A percentile compares a stretch with the other conserved stretches of the same genome.
Evolutionary conservation across 2,888 invertebrate species (phyloP).

Genomic region (Malthinus seriepunctatus): DNA sequence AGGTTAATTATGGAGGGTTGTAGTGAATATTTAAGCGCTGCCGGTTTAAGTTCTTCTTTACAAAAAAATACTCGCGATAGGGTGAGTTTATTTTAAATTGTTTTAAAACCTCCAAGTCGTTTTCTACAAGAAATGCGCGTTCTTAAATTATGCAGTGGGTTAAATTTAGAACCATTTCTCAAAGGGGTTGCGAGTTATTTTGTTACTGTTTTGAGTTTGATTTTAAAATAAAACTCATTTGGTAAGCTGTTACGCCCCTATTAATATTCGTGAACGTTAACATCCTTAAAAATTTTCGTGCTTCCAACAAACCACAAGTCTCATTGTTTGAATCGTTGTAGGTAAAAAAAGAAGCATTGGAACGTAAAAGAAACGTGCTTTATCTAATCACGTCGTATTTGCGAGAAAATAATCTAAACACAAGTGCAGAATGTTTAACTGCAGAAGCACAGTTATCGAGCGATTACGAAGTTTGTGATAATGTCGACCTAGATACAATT

Average conservation of each 20-base stretch:
- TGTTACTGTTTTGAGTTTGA: too few species aligned
- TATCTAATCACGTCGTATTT: conserved; percentile 72
- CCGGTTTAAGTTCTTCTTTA: conserved; percentile 10
- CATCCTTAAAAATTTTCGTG: not conserved
- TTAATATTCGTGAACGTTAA: too few species aligned
- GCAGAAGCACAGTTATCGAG: conserved; percentile 72
- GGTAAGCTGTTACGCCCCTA: too few species aligned
- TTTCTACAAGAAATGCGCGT: not conserved
- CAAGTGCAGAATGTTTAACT: conserved; percentile 67
- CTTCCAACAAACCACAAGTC: conserved; percentile 12
- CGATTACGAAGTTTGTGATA: conserved; percentile 82
- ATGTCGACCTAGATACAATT: conserved; percentile 86
- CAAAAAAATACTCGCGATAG: conserved; percentile 18
- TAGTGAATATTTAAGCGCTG: conserved; percentile 16
- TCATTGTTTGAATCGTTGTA: conserved; percentile 14
- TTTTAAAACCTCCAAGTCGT: not conserved
- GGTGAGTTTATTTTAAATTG: conserved; percentile 10
- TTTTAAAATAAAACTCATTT: too few species aligned
- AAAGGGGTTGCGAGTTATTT: too few species aligned
- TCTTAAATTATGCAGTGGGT: not conserved
- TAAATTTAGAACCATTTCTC: too few species aligned
- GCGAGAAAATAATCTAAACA: conserved; percentile 65
- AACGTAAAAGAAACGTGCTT: conserved; percentile 58
- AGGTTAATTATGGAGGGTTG: conserved; percentile 18
- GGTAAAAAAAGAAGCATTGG: conserved; percentile 47